These are phyloP conservation scores for Tinamus major DNA, from an alignment of 2,797 vertebrate genomes.

Conservation along the genomic window DNA sequence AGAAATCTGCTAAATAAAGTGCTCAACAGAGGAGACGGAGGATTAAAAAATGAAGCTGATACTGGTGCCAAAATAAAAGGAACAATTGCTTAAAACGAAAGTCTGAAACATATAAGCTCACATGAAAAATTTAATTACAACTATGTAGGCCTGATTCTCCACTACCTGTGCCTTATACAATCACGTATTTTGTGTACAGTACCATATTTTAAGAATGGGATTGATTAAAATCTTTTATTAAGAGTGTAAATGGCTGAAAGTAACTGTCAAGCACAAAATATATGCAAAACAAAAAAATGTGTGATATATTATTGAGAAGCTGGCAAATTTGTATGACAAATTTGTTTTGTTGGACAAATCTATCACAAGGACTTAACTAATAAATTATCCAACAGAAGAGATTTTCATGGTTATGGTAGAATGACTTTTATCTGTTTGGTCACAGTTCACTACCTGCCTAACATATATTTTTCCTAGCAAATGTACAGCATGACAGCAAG, in stretches of 20 bases:
- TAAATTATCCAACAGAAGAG: not conserved
- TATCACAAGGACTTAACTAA: not conserved
- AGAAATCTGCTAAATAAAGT: constrained; percentile 46
- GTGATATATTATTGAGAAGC: not conserved
- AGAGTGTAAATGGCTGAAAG: not conserved
- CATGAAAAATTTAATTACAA: constrained; percentile 32
- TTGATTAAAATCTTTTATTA: not conserved
- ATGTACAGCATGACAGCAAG: not conserved
- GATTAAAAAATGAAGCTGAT: constrained; percentile 2
- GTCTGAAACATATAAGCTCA: not conserved
- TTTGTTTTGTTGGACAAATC: not conserved
- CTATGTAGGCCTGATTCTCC: not conserved
- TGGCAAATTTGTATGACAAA: not conserved
- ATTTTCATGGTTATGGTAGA: not conserved
- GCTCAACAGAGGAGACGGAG: constrained; percentile 10
- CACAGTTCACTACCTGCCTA: not conserved
- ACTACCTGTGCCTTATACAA: not conserved
- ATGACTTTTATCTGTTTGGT: not conserved
- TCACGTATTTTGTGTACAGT: not conserved
- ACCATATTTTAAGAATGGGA: not conserved
- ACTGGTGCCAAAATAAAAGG: constrained; percentile 38
- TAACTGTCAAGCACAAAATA: not conserved
- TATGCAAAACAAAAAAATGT: not conserved
- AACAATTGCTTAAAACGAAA: constrained; percentile 46
- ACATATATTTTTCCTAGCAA: not conserved